phyloP scores from a whole-genome alignment of 2,797 vertebrate species.

The Thunnus albacares region DNA sequence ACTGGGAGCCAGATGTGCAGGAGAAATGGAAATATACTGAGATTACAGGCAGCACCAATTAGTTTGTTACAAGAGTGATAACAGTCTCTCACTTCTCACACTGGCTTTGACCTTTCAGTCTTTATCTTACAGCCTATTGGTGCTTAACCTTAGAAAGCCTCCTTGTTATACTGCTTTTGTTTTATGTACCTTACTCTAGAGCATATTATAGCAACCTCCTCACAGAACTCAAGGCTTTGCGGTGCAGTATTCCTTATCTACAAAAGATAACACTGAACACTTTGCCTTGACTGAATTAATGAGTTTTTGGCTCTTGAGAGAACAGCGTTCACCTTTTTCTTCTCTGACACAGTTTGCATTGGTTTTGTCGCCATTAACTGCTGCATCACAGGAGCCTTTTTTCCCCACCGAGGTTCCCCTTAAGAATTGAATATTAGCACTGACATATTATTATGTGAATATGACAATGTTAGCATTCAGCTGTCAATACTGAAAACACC shows the following conservation, averaged over 20 bases:
- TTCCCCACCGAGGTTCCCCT: no score
- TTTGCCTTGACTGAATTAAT: constrained; percentile 61
- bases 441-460: neutral
- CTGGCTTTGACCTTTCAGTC: constrained; percentile 58
- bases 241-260: constrained; percentile 62
- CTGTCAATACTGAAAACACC: no score
- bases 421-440: neutral
- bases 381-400: neutral
- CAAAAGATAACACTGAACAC: constrained; percentile 58
- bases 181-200: constrained; percentile 49
- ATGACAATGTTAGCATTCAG: no score
- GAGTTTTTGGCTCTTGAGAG: constrained; percentile 54
- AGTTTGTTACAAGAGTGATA: constrained; percentile 43
- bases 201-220: constrained; percentile 42
- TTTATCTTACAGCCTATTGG: constrained; percentile 60
- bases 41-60: constrained; percentile 37
- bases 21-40: constrained; percentile 12
- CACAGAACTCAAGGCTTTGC: constrained; percentile 50
- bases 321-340: constrained; percentile 32
- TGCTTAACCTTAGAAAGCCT: constrained; percentile 29
- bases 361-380: neutral
- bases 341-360: neutral
- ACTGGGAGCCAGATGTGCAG: constrained; percentile 10
- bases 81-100: constrained; percentile 42
- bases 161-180: constrained; percentile 54